Conservation (phyloP, 2,113 vertebrate genomes). For the Archocentrus centrarchus region DNA sequence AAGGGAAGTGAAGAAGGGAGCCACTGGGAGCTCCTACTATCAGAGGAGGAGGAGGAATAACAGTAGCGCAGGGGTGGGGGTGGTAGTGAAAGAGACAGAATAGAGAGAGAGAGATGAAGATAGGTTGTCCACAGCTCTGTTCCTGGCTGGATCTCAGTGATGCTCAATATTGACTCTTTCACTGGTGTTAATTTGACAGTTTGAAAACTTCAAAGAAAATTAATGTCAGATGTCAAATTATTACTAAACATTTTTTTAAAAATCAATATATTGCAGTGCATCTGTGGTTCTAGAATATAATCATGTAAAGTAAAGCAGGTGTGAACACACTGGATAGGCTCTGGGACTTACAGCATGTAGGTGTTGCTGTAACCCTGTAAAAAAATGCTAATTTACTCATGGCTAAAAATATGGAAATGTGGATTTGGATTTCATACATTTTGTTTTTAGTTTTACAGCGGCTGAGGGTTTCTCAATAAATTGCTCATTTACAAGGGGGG, state of each 20-base stretch:
- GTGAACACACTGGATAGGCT: not conserved
- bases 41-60: constrained; percentile 67
- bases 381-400: not conserved
- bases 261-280: not conserved
- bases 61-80: constrained; percentile 50
- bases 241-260: not conserved
- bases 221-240: not conserved
- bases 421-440: not conserved
- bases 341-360: not conserved
- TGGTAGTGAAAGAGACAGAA: constrained; percentile 10
- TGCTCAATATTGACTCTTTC: constrained; percentile 37
- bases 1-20: constrained; percentile 51
- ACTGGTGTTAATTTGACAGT: no score
- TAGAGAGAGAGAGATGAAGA: constrained; percentile 36
- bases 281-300: not conserved
- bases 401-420: not conserved
- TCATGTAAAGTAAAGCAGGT: not conserved
- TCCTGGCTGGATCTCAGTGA: constrained; percentile 68
- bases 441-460: not conserved
- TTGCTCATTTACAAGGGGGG: not conserved
- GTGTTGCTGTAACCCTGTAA: not conserved
- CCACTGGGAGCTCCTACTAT: constrained; percentile 78
- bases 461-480: not conserved
- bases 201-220: no score
- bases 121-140: constrained; percentile 45